These are phyloP conservation scores for Leptocoma aspasia DNA, from an alignment of 2,113 vertebrate species.

Conservation along the genomic window DNA sequence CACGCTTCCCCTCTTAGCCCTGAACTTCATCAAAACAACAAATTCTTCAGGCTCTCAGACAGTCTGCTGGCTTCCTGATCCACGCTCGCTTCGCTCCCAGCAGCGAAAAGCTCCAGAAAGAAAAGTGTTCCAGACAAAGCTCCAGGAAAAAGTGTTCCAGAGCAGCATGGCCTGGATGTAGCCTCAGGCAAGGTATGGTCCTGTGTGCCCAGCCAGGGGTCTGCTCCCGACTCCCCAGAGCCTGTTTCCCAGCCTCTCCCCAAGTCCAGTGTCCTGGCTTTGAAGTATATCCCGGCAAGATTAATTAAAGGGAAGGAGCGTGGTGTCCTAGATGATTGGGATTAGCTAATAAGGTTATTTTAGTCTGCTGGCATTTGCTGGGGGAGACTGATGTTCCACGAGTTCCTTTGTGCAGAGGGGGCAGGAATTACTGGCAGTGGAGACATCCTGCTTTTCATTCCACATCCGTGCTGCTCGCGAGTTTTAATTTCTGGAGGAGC, in stretches of 20 bases:
- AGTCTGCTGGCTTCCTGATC: neutral
- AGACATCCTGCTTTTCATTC: neutral
- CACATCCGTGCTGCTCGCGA: neutral
- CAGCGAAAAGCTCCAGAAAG: neutral
- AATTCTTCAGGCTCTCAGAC: neutral
- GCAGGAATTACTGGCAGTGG: neutral
- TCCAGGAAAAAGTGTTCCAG: neutral
- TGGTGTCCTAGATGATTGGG: neutral
- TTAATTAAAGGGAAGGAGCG: neutral
- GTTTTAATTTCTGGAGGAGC: neutral
- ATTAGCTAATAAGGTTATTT: neutral
- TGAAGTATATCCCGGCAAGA: neutral
- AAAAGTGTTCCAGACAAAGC: too few species aligned
- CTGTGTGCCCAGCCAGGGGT: neutral
- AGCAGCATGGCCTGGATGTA: fast-evolving
- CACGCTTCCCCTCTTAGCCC: conserved; percentile 23
- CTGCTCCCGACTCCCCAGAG: neutral
- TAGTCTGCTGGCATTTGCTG: neutral
- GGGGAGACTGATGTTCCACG: neutral
- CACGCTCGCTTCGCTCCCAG: fast-evolving
- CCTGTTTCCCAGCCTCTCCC: neutral
- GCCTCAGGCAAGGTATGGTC: neutral
- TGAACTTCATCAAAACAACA: neutral
- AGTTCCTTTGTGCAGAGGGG: neutral
- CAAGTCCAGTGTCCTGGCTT: neutral